Base-by-base conservation (phyloP, 1,140 invertebrate genomes). In the Drosophila tani region DNA sequence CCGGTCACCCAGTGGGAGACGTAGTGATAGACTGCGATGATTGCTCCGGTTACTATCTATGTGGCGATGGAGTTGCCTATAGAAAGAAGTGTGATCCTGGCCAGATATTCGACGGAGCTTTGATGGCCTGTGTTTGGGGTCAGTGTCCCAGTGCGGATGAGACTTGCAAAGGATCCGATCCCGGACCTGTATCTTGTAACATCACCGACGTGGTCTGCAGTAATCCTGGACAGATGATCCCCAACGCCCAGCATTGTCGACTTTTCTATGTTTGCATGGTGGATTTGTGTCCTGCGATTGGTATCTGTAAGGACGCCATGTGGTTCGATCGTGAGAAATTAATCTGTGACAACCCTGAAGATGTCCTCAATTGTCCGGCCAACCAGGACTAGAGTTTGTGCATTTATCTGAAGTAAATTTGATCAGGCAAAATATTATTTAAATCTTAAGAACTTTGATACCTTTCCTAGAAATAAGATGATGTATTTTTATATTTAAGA, bases 281-380 rank as follows among this genome's bases (percentile, higher is more conserved):
- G 1, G 5, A 9, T 0, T 8, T 53, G 6, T 85, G 85, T 27
- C 67, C 84, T 3, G 41, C 24, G 7, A 2, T 84, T 49, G 69
- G 82, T 0, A 79, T 85, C 67, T 88, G 84, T 43, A 78, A 88
- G 67, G 8, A 6, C 2, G 84, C 78, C 35, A 67, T 11, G 15
- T 90, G 84, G 85, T 88, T 84, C 32, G 27, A 88, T 45, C 60
- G 69, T 9, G 47, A 81, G 9, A 17, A 8, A 4, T 81, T 65
- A 12, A 69, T 84, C 12, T 87, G 84, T 15, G 63, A 79, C 45
- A 78, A 40, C 5, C 62, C 62, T 1, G 0, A 7, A 3, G 79
- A 81, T 21, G 85, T 88, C 14, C 14, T 5, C 6, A 90, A 88
- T 47, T 88, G 84, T 66, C 77, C 84, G 9, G 41, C 51, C 15